Conservation (phyloP, 2,797 vertebrate genomes). For the Phoeniculus purpureus region DNA sequence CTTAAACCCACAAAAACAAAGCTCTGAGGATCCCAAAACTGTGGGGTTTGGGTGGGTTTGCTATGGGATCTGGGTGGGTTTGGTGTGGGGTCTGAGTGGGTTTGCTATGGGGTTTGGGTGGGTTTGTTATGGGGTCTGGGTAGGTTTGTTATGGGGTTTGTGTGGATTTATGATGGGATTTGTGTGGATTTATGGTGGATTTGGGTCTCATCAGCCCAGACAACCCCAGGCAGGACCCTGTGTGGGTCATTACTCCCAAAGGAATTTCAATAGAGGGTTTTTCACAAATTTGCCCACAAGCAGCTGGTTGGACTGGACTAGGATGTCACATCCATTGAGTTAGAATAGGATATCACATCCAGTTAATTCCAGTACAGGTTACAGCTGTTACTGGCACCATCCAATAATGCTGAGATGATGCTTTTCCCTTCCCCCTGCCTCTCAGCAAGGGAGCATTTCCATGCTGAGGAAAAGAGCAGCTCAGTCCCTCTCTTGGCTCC, state of each 20-base stretch:
- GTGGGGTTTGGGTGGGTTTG: fast-evolving
- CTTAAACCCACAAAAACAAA: fast-evolving
- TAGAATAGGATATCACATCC: fast-evolving
- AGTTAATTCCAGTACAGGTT: fast-evolving
- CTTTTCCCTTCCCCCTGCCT: background rate
- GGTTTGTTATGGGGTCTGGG: background rate
- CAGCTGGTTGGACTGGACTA: background rate
- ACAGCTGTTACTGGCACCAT: fast-evolving
- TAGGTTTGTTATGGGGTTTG: background rate
- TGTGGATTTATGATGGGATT: fast-evolving
- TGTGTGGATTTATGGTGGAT: background rate
- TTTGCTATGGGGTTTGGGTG: background rate
- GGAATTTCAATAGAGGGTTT: fast-evolving
- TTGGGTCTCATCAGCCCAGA: fast-evolving
- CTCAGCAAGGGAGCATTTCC: background rate
- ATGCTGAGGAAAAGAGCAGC: background rate
- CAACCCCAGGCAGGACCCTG: fast-evolving
- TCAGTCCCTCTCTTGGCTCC: background rate
- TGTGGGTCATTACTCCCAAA: fast-evolving
- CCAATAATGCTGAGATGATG: fast-evolving
- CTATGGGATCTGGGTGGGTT: too few relatives aligned
- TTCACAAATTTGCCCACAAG: background rate
- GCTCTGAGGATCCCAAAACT: fast-evolving
- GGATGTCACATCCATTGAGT: background rate
- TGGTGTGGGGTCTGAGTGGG: fast-evolving